Conservation (phyloP, 2,797 vertebrate genomes). For the Sebastes vulpes region DNA sequence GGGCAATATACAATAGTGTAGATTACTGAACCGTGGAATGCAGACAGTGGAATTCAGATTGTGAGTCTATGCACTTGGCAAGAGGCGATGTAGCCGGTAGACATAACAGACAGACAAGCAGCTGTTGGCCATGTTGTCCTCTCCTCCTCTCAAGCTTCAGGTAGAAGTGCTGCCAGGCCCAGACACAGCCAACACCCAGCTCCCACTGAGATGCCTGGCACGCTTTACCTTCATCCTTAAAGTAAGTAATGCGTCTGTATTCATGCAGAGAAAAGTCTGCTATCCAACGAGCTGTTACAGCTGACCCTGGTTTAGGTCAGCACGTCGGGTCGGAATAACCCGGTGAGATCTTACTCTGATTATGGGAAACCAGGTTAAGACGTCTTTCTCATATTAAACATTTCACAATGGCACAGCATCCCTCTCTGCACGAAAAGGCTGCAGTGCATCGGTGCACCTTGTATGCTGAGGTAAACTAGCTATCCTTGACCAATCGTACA, state of each 20-base stretch:
- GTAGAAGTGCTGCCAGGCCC: constrained; percentile 64
- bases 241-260: not conserved
- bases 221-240: constrained; percentile 8
- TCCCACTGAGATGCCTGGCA: constrained; percentile 50
- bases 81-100: constrained; percentile 31
- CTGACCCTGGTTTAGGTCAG: not conserved
- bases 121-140: constrained; percentile 51
- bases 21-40: constrained; percentile 39
- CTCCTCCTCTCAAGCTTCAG: constrained; percentile 63
- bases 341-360: not conserved
- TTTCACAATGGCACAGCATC: not conserved
- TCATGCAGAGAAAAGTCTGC: not conserved
- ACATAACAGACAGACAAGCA: constrained; percentile 59
- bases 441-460: not conserved
- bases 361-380: not conserved
- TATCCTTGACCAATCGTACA: not conserved
- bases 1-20: constrained; percentile 18
- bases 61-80: constrained; percentile 47
- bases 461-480: not conserved
- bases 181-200: constrained; percentile 52
- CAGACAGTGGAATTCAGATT: constrained; percentile 28
- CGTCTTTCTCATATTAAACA: not conserved
- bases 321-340: not conserved
- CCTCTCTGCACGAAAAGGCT: not conserved
- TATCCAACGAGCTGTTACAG: not conserved